Conservation (phyloP, 2,888 invertebrate genomes). For the Adela reaumurella region DNA sequence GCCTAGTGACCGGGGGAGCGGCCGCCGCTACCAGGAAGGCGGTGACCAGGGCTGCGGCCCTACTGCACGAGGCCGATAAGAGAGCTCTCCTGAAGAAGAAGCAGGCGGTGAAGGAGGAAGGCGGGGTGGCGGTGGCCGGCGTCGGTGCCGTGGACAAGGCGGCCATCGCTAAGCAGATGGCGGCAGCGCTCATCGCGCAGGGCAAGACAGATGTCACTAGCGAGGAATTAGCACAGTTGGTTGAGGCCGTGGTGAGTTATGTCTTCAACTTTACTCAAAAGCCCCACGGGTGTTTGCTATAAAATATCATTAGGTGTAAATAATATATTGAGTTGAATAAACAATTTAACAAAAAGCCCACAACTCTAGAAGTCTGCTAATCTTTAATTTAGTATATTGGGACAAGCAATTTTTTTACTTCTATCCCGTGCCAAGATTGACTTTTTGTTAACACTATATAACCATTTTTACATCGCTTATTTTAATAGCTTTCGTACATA, state of each 20-base stretch:
- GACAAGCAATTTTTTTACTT: too few relatives aligned
- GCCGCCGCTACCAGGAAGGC: constrained; percentile 70
- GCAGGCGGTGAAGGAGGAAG: constrained; percentile 26
- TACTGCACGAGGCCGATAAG: constrained; percentile 63
- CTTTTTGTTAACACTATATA: too few relatives aligned
- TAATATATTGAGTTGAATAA: too few relatives aligned
- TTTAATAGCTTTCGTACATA: too few relatives aligned
- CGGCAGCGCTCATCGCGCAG: constrained; percentile 72
- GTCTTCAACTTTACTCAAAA: too few relatives aligned
- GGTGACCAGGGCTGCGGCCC: constrained; percentile 70
- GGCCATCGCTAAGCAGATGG: constrained; percentile 77
- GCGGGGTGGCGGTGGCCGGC: constrained; percentile 63
- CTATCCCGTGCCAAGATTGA: too few relatives aligned
- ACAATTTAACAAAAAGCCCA: too few relatives aligned
- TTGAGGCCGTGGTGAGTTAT: constrained; percentile 75
- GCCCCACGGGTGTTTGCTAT: too few relatives aligned
- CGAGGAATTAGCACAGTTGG: constrained; percentile 72
- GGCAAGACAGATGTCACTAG: constrained; percentile 79
- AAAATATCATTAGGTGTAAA: too few relatives aligned
- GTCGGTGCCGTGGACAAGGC: constrained; percentile 74
- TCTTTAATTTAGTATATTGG: too few relatives aligned
- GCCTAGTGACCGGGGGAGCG: constrained; percentile 57
- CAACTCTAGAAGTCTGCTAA: too few relatives aligned
- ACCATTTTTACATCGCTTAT: too few relatives aligned
- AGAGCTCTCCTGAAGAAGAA: constrained; percentile 24